Evolutionary conservation across 2,888 invertebrate species (phyloP), one percentile per base, ranked within the genome.

Genomic region (Deroplatys truncata): DNA sequence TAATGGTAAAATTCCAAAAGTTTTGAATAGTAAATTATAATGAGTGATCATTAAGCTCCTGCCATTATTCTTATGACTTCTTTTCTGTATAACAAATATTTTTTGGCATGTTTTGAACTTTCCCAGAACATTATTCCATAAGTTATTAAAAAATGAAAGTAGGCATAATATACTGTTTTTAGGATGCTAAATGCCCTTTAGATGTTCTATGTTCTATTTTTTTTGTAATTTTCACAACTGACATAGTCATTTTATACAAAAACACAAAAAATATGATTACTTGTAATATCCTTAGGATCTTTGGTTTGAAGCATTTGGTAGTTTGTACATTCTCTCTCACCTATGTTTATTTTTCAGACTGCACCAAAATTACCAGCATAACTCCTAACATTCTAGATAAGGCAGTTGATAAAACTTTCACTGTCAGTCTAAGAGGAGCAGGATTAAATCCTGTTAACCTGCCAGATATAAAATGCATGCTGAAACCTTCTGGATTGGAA

Each of bases 381-480:
- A 83, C 25, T 28, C 91, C 91, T 16, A 86, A 28, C 35, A 43
- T 89, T 28, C 29, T 91, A 49, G 91, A 91, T 89, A 85, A 84
- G 15, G 91, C 90, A 20, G 90, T 91, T 43, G 88, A 84, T 15
- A 84, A 82, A n/a, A 84, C 84, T 43, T 83, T 49, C 85, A 89
- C 90, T 13, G 82, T 90, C 49, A 89, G 56, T 16, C 28, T 91
- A 43, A 84, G 85, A 15, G 91, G 91, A 9, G 91, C 91, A 16
- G 90, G 91, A 5, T 88, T 91, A 28, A 88, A 82, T 28, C 88
- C 89, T 3, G 49, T 29, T 13, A 86, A 43, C 25, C 35, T 89
- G 1, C 89, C 89, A 16, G 82, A 88, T 28, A 35, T 89, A 28
- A 87, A 82, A 28, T 91, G 91, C 82, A 89, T 28, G 28, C 56